Evolutionary conservation across 2,113 vertebrate species (phyloP), one percentile per base, ranked within the genome.

Genomic region (Rhabdomys dilectus): DNA sequence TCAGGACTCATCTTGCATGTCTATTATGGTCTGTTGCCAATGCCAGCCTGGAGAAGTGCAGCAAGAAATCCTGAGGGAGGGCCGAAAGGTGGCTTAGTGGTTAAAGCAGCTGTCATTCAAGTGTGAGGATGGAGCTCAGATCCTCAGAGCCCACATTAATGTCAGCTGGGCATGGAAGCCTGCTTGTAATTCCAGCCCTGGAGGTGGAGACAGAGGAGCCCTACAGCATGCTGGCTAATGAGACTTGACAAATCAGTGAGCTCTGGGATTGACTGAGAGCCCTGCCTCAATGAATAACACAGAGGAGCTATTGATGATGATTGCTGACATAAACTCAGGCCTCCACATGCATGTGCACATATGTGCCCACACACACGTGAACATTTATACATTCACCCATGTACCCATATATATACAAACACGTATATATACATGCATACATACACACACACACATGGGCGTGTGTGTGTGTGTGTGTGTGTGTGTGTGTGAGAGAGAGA

Each of bases 1-100:
- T 3, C 66, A 12, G 34, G 39, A 11, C 45, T 86, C 58, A 48
- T n/a, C 66, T 36, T 12, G 9, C 7, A 3, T 26, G 36, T 68
- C 89, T 60, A 0, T 45, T 45, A 80, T 36, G 26, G 42, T 21
- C 22, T 17, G 6, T 16, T 48, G 9, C 8, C 36, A 0, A 0
- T 31, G 51, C 39, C 3, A 19, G 29, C 31, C 70, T 68, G 51
- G 34, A 70, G 21, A 94, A 53, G 11, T 29, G 31, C 19, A 19
- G 60, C 45, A 76, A 62, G n/a, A 81, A 56, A 64, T 34, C 31
- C 48, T 15, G 10, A 77, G 66, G 58, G 36, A 17, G 42, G 31
- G n/a, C 42, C 24, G 29, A 31, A 34, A 39, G 64, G 22, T 6
- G 22, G 31, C 5, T 60, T 53, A 9, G 53, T 60, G 53, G 24